phyloP scores from a whole-genome alignment of 2,797 vertebrate species.

The Arctocebus calabarensis region DNA sequence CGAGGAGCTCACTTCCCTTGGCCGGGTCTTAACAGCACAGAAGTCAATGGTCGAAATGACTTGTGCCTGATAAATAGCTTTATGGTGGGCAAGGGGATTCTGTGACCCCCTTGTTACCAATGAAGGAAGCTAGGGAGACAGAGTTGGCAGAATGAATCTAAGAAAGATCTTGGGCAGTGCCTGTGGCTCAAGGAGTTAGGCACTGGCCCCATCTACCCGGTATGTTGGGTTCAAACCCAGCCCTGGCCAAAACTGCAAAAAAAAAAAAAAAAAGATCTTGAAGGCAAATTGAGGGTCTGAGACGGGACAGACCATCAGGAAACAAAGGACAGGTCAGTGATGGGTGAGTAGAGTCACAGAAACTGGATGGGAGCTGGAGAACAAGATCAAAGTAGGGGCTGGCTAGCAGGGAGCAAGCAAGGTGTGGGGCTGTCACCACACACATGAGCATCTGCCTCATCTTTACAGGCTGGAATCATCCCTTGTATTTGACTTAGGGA shows the following conservation, averaged over 20 bases:
- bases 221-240: too few relatives aligned
- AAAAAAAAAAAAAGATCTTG: neutral
- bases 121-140: neutral
- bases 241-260: too few relatives aligned
- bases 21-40: too few relatives aligned
- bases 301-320: neutral
- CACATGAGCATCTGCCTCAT: neutral
- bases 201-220: too few relatives aligned
- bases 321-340: neutral
- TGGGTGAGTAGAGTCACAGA: neutral
- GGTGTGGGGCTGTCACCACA: accelerated
- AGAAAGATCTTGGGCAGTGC: neutral
- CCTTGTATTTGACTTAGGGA: neutral
- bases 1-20: neutral
- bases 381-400: neutral
- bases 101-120: too few relatives aligned
- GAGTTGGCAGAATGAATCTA: neutral
- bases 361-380: neutral
- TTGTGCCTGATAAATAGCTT: neutral
- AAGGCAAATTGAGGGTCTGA: neutral
- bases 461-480: neutral
- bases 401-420: neutral
- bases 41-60: neutral
- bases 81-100: too few relatives aligned
- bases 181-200: too few relatives aligned